Conservation (phyloP, 2,888 invertebrate genomes). For the Cephus sareptanus region DNA sequence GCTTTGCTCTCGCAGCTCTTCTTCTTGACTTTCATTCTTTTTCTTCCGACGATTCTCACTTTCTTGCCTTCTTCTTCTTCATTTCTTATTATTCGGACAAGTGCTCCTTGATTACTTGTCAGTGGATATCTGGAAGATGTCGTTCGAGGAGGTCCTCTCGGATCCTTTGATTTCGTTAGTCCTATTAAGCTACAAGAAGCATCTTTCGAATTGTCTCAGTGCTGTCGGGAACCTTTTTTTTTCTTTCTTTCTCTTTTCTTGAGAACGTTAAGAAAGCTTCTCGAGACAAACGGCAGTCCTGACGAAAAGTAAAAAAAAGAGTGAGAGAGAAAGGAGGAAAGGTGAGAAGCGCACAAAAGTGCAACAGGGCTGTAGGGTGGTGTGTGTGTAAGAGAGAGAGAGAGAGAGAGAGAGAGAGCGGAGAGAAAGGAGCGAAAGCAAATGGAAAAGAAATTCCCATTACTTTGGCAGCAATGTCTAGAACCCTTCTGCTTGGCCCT, state of each 20-base stretch:
- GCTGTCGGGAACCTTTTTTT: background rate
- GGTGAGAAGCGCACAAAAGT: constrained; percentile 9
- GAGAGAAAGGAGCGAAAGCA: constrained; percentile 19
- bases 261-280: background rate
- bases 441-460: constrained; percentile 58
- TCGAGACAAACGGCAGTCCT: constrained; percentile 1
- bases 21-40: background rate
- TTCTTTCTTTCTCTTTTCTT: background rate
- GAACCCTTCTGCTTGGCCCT: constrained; percentile 33
- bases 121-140: background rate
- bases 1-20: background rate
- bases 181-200: background rate
- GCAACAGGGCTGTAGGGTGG: no score
- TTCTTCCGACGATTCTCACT: constrained; percentile 26
- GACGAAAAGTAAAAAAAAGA: constrained; percentile 10
- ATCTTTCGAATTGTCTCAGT: background rate
- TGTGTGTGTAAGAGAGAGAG: background rate
- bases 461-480: constrained; percentile 50
- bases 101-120: background rate
- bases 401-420: background rate
- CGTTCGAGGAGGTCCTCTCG: background rate
- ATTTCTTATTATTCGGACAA: background rate
- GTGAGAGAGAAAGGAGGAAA: constrained; percentile 25
- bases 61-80: constrained; percentile 14
- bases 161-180: background rate